Base-by-base conservation (phyloP, 2,888 invertebrate species). In the Orthonychiurus folsomi region DNA sequence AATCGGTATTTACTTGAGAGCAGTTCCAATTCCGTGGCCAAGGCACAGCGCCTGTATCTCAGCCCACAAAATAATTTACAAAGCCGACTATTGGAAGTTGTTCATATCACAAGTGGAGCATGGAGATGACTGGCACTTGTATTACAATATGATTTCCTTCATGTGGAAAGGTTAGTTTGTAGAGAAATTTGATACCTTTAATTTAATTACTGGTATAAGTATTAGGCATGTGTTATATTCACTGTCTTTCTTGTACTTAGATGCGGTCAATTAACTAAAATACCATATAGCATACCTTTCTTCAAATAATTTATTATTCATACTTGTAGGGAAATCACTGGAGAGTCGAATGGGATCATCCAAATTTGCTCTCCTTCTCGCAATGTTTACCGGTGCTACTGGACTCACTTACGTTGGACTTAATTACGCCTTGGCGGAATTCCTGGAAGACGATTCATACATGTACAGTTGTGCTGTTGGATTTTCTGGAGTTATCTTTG, bases 401-500 rank as follows among this genome's bases (percentile, higher is more conserved):
- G 48, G 48, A n/a, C 48, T 48, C 15, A n/a, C 48, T n/a, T 48
- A 48, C n/a, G 15, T 48, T 12, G 48, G 48, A n/a, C 48, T 48
- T 15, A 48, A 48, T 48, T 48, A 48, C 48, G 12, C 15, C n/a
- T n/a, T 48, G 15, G 15, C n/a, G 48, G 48, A 48, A n/a, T n/a
- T 48, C 15, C 12, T n/a, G n/a, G 15, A 48, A 48, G 48, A 48
- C 48, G 48, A 48, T 12, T 48, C 48, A n/a, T 48, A 48, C 48
- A 48, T 48, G 12, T n/a, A 48, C 48, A 12, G 48, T 12, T 48
- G 48, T n/a, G 48, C 48, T 15, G 48, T 48, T 48, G 48, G 48
- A 48, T 48, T 48, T 48, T 48, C 48, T n/a, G 48, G 48, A 15
- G 48, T 48, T 48, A 48, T 48, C 48, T 48, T 48, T n/a, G 48